phyloP scores from a whole-genome alignment of 2,888 invertebrate species.

The Athalia rosae region DNA sequence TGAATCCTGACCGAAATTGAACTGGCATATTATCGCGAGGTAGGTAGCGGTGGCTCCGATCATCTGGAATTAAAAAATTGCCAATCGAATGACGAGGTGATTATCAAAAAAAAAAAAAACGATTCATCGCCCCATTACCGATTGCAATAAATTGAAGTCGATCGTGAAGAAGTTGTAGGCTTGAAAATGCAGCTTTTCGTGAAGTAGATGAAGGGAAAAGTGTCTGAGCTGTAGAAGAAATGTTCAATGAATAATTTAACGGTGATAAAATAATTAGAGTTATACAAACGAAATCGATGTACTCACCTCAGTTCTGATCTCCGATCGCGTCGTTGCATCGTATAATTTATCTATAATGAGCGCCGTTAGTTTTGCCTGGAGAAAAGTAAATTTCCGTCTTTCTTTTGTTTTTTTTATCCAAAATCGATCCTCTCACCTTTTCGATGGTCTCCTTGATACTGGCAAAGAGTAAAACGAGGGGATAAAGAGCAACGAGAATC shows the following conservation, averaged over 20 bases:
- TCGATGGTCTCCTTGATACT: not conserved
- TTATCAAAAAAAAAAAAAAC: not conserved
- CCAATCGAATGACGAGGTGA: not conserved
- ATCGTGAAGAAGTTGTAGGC: conserved; percentile 17
- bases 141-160: conserved; percentile 24
- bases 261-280: not conserved
- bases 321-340: not conserved
- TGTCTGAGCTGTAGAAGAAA: conserved; percentile 3
- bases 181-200: conserved; percentile 13
- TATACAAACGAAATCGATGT: too few relatives aligned
- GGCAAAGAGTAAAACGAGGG: conserved; percentile 1
- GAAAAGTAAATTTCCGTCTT: not conserved
- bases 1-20: not conserved
- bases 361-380: conserved; percentile 9
- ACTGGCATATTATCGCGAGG: conserved; percentile 29
- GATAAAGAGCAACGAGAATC: not conserved
- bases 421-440: not conserved
- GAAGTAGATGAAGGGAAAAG: conserved; percentile 18
- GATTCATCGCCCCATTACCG: not conserved
- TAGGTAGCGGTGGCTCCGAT: conserved; percentile 4
- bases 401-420: not conserved
- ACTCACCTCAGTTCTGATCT: conserved; percentile 15
- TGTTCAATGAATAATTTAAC: not conserved
- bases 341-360: conserved; percentile 12
- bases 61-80: conserved; percentile 10